Conservation (phyloP, 2,113 vertebrate genomes). For the Xenopus laevis region DNA sequence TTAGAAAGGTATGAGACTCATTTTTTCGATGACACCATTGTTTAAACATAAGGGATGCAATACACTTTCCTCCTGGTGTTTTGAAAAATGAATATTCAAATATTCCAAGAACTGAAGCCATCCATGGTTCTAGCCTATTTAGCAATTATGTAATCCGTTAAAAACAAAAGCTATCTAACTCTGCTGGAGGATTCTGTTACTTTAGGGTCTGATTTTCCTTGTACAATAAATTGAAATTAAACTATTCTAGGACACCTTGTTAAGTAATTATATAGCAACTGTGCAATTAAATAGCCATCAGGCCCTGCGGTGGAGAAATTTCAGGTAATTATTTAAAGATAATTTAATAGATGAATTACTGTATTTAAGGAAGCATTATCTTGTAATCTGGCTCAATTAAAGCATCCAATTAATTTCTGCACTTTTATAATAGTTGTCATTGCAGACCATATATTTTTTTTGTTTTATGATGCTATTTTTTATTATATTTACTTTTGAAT, state of each 20-base stretch:
- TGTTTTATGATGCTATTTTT: conserved; percentile 58
- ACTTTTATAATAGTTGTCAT: conserved; percentile 76
- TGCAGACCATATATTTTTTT: conserved; percentile 64
- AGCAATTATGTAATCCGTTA: not conserved
- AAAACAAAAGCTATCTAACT: conserved; percentile 53
- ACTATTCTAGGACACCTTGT: conserved; percentile 83
- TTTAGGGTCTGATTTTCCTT: conserved; percentile 56
- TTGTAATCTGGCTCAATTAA: conserved; percentile 84
- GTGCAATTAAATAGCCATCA: conserved; percentile 84
- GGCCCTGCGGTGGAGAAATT: conserved; percentile 80
- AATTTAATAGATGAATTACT: conserved; percentile 86
- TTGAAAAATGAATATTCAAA: not conserved
- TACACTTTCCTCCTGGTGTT: too few relatives aligned
- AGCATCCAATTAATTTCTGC: conserved; percentile 80
- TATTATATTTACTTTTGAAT: conserved; percentile 57
- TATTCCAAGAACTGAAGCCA: not conserved
- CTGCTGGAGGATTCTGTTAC: conserved; percentile 54
- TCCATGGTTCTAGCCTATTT: conserved; percentile 18
- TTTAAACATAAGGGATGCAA: too few relatives aligned
- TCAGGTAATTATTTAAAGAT: conserved; percentile 86
- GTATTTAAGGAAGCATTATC: conserved; percentile 84
- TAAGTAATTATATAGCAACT: conserved; percentile 81
- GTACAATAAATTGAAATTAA: conserved; percentile 71
- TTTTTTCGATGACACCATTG: too few relatives aligned
- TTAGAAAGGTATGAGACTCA: too few relatives aligned